phyloP scores from a whole-genome alignment of 2,113 vertebrate genomes.

The Daubentonia madagascariensis region DNA sequence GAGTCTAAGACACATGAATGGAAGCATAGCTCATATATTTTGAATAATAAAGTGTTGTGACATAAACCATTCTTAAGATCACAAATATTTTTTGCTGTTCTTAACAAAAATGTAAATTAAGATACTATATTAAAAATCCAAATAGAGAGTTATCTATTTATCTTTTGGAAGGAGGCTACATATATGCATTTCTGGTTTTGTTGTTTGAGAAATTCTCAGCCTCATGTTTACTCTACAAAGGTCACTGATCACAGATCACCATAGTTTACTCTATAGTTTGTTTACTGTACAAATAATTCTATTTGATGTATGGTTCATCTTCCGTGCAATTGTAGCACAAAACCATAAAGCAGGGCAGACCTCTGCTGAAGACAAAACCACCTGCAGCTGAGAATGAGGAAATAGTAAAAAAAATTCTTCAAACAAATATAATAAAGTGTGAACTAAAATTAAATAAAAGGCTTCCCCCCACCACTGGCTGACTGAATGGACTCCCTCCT shows the following conservation, averaged over 20 bases:
- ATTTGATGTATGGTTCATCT: rapidly evolving
- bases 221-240: background rate
- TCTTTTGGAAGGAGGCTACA: background rate
- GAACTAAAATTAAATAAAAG: too few relatives aligned
- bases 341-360: background rate
- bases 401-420: background rate
- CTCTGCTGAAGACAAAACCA: background rate
- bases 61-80: background rate
- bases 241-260: too few relatives aligned
- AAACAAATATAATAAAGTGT: background rate
- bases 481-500: too few relatives aligned
- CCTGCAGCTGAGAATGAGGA: background rate
- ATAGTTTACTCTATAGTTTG: too few relatives aligned
- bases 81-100: background rate
- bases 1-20: constrained; percentile 7
- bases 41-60: background rate
- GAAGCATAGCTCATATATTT: constrained; percentile 3
- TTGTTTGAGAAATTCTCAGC: background rate
- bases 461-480: too few relatives aligned
- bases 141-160: background rate
- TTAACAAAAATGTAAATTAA: constrained; percentile 17
- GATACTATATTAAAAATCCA: background rate
- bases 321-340: background rate
- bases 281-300: background rate
- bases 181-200: background rate